Evolutionary conservation across 2,113 vertebrate genomes (phyloP), one percentile per base, ranked within the genome.

Genomic region (Chaenocephalus aceratus): DNA sequence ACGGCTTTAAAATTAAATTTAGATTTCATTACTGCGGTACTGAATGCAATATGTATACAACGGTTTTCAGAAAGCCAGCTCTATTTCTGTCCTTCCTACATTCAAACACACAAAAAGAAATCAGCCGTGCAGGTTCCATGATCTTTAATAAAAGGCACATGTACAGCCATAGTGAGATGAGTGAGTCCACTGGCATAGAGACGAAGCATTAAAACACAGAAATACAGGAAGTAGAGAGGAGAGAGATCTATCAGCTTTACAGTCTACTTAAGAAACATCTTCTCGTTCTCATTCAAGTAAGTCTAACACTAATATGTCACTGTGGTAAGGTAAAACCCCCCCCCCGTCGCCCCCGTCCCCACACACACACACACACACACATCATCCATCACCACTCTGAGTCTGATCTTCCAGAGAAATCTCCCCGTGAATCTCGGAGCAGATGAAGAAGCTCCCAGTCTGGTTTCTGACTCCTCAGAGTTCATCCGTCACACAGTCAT

Each of bases 131-230:
- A 92, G 92, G 90, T 93, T 93, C 87, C 83, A 92, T 93, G 90
- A 93, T 90, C 88, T 94, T 94, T 93, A 94, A 93, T 94, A 93
- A 94, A 94, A 94, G 92, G 93, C 93, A 94, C 93, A 94, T 93
- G 91, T 94, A 93, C 93, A 94, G 93, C 93, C 92, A 93, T 89
- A 91, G 93, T 93, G 92, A 93, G 91, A 93, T 94, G 93, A 93
- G 92, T 90, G 88, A 94, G 92, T 93, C 89, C 88, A 92, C 89
- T 87, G 92, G 92, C 92, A 90, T 89, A 88, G 88, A 92, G 88
- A 93, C 86, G 54, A 93, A 92, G 91, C 93, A 81, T 91, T 90
- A 89, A 92, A 93, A 93, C 92, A 93, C 90, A 91, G 85, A 93
- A 90, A 88, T 91, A 93, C 90, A 93, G 82, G 86, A 90, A 85